Evolutionary conservation across 2,888 invertebrate genomes (phyloP), one percentile per base, ranked within the genome.

Genomic region (Orchesella flavescens): DNA sequence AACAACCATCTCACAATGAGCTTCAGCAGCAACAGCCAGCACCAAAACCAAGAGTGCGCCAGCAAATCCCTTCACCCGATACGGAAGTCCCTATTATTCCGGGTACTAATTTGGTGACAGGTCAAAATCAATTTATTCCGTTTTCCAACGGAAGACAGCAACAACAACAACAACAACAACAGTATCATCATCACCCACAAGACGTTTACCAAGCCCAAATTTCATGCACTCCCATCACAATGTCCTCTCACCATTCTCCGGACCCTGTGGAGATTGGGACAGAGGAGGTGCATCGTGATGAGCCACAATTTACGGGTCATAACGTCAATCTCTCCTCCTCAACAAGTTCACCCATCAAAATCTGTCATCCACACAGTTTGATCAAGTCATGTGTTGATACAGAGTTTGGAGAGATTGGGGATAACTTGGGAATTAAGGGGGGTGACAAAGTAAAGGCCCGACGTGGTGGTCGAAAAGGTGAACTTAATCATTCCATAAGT

Each of bases 171-270:
- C 44, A n/a, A n/a, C n/a, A n/a, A n/a, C n/a, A 44, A 44, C 44
- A 9, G 12, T 2, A 10, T 49, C 49, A 49, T n/a, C 49, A 49
- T 12, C 49, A n/a, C n/a, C n/a, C n/a, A n/a, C n/a, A 71, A 21
- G 1, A 4, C 34, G 24, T 15, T 19, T 24, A 34, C 17, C 43
- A n/a, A 19, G 49, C n/a, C 17, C 55, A 72, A 55, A 21, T 72
- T 17, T 65, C 79, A 12, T 71, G 69, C 49, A 61, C 49, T 72
- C 79, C 79, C 5, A 63, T 79, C 66, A 66, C 73, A 73, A 81
- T 74, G 81, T 68, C 81, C 81, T 81, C 81, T 81, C 81, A 72
- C 74, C 81, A 81, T 53, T 81, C 74, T 81, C 81, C 81, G 68
- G 66, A 81, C 13, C 43, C 68, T 59, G 66, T 73, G 73, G 81